Evolutionary conservation across 1,140 invertebrate species (phyloP), one percentile per base, ranked within the genome.

Genomic region (Eulimnadia texana): DNA sequence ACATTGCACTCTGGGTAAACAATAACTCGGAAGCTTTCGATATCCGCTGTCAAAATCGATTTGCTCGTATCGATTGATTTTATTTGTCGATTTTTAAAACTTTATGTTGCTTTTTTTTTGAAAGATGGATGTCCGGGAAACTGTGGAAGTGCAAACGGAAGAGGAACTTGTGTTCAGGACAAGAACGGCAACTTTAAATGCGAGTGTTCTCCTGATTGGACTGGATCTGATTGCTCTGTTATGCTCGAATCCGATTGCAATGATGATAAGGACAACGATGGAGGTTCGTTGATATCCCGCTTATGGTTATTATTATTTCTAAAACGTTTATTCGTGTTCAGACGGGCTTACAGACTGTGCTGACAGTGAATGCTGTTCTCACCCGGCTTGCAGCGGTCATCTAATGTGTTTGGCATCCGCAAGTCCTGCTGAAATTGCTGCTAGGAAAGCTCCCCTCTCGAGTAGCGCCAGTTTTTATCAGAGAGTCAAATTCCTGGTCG

Each of bases 301-400:
- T 42, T 42, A 42, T 42, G 6, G 33, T 42, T 42, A 42, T 42
- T 42, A 42, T 42, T 42, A 42, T 42, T 42, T n/a, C n/a, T n/a
- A n/a, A n/a, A n/a, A n/a, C n/a, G n/a, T n/a, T n/a, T n/a, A n/a
- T n/a, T n/a, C n/a, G n/a, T n/a, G n/a, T n/a, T 20, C 71, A 98
- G 96, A 99, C 82, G 94, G 94, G 60, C 88, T 98, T 80, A 81
- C 83, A 57, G 96, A 99, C 78, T 99, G 96, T 76, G 90, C 91
- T 33, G 96, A 99, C 76, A 93, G 90, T 68, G 96, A 99, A 75
- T 83, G 81, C 67, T 97, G 93, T 73, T 82, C 82, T 58, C 83
- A 84, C 68, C 76, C 83, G 1, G 80, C 82, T 49, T 99, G 96
- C 74, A 76, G 82, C 29, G 86, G 90, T 66, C 86, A 91, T 73